Evolutionary conservation across 2,113 vertebrate genomes (phyloP).

Genomic region (Chaetorhynchus papuensis): DNA sequence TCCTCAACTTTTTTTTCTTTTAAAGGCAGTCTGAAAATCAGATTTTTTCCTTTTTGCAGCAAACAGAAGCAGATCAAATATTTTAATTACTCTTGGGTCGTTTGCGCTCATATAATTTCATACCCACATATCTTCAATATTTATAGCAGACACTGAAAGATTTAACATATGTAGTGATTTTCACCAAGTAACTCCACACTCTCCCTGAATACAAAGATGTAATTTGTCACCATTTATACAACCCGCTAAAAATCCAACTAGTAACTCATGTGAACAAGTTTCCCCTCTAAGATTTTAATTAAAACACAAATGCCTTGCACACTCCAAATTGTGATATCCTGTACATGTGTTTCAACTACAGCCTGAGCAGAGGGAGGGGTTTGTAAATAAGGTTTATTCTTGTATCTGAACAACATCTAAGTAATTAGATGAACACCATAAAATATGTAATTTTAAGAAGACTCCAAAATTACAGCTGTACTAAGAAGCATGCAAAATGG

Average conservation of each 20-base stretch:
- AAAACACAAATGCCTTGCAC: slow-evolving; percentile 63
- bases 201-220: slow-evolving; percentile 72
- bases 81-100: slow-evolving; percentile 65
- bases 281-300: slow-evolving; percentile 70
- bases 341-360: slow-evolving; percentile 13
- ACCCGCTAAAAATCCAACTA: slow-evolving; percentile 66
- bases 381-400: slow-evolving; percentile 29
- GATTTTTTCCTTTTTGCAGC: not conserved
- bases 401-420: not conserved
- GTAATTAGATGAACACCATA: not conserved
- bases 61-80: slow-evolving; percentile 64
- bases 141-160: slow-evolving; percentile 69
- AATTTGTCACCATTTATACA: slow-evolving; percentile 73
- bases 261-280: slow-evolving; percentile 72
- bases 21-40: not conserved
- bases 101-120: slow-evolving; percentile 66
- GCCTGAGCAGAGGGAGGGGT: slow-evolving; percentile 13
- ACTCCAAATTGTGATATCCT: slow-evolving; percentile 54
- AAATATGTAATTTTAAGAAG: not conserved
- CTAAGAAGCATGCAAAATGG: not conserved
- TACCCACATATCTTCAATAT: slow-evolving; percentile 72
- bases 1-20: not conserved
- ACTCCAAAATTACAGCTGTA: not conserved
- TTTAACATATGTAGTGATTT: slow-evolving; percentile 75
- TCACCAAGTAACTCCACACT: slow-evolving; percentile 67